Percentiles rank a stretch among this genome's conserved stretches.
These are phyloP conservation scores for Copidosoma aretas DNA, from an alignment of 2,888 invertebrate species.

Conservation along the genomic window DNA sequence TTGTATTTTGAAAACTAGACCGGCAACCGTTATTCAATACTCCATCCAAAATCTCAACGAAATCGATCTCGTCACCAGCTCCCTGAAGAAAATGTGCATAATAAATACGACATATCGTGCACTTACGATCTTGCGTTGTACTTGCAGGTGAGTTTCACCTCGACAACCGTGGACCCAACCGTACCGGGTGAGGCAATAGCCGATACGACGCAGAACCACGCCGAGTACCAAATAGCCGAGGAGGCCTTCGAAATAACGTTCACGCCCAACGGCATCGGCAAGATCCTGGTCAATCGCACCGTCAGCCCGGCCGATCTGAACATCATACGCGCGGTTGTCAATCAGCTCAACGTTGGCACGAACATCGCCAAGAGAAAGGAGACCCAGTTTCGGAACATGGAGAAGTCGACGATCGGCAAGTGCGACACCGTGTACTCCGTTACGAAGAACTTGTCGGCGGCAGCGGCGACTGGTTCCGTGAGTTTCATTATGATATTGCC, in stretches of 20 bases:
- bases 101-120: no score
- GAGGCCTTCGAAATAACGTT: constrained; percentile 38
- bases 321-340: constrained; percentile 36
- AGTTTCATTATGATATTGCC: not conserved
- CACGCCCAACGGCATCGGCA: constrained; percentile 33
- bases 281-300: constrained; percentile 37
- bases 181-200: constrained; percentile 21
- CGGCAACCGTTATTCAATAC: no score
- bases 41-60: no score
- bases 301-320: constrained; percentile 39
- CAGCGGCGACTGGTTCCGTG: not conserved
- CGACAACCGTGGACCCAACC: constrained; percentile 31
- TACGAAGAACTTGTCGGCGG: constrained; percentile 24
- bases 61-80: no score
- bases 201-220: constrained; percentile 31
- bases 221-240: constrained; percentile 40
- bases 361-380: constrained; percentile 31
- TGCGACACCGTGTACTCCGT: constrained; percentile 37
- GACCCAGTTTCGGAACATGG: constrained; percentile 32
- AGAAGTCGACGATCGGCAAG: constrained; percentile 39
- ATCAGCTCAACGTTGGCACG: constrained; percentile 38
- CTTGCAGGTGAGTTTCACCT: constrained; percentile 36
- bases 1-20: no score
- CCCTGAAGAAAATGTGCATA: no score
- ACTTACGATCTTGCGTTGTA: no score